Evolutionary conservation across 2,888 invertebrate species (phyloP).

Genomic region (Cantharis nigra): DNA sequence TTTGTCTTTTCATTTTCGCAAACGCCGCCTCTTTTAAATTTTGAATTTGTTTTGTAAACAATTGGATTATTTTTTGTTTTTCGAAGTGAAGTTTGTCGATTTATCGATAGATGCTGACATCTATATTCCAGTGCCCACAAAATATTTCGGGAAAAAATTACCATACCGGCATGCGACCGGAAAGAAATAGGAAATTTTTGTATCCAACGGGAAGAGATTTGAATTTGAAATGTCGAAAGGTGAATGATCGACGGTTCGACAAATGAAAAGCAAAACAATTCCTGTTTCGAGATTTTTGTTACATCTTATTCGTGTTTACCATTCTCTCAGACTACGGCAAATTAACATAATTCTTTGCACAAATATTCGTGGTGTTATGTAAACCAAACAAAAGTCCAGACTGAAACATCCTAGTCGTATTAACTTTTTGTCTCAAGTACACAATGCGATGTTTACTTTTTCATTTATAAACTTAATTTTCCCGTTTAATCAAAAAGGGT

Average conservation of each 20-base stretch:
- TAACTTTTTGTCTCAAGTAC: not conserved
- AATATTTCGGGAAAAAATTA: not conserved
- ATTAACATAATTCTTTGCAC: not conserved
- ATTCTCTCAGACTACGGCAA: not conserved
- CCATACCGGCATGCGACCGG: not conserved
- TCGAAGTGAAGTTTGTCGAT: not conserved
- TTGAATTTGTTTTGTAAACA: not conserved
- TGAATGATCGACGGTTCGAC: not conserved
- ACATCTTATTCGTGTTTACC: not conserved
- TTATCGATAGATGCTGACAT: not conserved
- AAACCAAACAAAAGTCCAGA: not conserved
- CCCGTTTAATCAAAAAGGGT: not conserved
- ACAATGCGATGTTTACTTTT: not conserved
- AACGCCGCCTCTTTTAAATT: not conserved
- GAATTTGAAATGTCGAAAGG: not conserved
- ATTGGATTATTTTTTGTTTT: not conserved
- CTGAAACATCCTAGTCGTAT: not conserved
- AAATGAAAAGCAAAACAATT: not conserved
- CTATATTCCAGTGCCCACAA: not conserved
- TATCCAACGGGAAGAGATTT: not conserved
- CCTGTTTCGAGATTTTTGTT: not conserved
- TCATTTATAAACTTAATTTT: not conserved
- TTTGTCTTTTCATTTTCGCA: no score
- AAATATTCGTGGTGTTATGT: not conserved
- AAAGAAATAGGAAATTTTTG: not conserved